Conservation (phyloP, 2,797 vertebrate genomes). For the Moxostoma hubbsi region DNA sequence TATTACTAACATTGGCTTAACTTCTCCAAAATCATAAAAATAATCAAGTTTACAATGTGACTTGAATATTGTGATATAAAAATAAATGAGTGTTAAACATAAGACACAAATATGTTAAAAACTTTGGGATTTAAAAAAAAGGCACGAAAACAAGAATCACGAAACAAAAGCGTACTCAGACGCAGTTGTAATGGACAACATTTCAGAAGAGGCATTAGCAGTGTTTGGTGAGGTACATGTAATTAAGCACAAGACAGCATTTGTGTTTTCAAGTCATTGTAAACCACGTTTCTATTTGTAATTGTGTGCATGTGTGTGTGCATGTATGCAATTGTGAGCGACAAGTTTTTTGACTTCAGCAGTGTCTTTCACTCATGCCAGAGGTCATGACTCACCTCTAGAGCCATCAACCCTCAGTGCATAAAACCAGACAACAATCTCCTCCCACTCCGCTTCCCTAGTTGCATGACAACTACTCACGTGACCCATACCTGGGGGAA, state of each 20-base stretch:
- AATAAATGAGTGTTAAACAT: not conserved
- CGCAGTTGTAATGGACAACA: constrained; percentile 24
- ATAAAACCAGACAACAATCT: constrained; percentile 55
- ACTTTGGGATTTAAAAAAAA: constrained; percentile 22
- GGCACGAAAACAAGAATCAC: constrained; percentile 50
- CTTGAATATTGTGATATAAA: not conserved
- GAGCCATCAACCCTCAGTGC: constrained; percentile 57
- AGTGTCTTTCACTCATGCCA: constrained; percentile 51
- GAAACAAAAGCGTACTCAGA: not conserved
- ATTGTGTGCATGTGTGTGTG: constrained; percentile 9
- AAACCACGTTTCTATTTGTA: constrained; percentile 10
- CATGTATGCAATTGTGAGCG: constrained; percentile 12
- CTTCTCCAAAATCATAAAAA: not conserved
- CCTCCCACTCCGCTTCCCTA: constrained; percentile 34
- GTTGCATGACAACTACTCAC: constrained; percentile 38
- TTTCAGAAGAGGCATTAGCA: constrained; percentile 44
- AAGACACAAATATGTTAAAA: constrained; percentile 19
- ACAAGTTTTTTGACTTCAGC: constrained; percentile 22
- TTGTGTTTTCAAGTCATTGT: not conserved
- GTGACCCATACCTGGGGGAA: constrained; percentile 20
- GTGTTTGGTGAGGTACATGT: constrained; percentile 28
- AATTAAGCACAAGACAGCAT: not conserved
- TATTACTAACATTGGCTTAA: constrained; percentile 17
- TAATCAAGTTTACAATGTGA: not conserved
- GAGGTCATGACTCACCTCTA: constrained; percentile 59